These are phyloP conservation scores for Maccullochella peelii DNA, from an alignment of 2,113 vertebrate genomes.

Conservation along the genomic window DNA sequence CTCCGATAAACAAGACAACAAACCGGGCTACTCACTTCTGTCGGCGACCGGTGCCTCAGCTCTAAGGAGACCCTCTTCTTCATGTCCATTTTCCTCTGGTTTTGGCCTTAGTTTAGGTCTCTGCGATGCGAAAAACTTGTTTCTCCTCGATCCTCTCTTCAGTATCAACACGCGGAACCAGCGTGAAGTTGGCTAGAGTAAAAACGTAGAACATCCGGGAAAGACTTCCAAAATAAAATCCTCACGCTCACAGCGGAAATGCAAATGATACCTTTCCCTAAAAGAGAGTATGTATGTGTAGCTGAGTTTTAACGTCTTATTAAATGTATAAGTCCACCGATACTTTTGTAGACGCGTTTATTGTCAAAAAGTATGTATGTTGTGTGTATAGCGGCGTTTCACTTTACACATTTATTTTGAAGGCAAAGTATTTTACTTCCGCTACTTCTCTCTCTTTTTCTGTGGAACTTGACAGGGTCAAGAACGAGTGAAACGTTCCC, in stretches of 20 bases:
- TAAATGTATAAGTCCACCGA: too few species aligned
- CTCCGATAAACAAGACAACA: conserved; percentile 1
- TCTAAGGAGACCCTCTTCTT: conserved; percentile 80
- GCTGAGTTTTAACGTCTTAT: too few species aligned
- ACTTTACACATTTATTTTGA: conserved; percentile 21
- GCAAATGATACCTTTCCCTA: background rate
- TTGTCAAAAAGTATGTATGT: too few species aligned
- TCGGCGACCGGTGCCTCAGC: conserved; percentile 80
- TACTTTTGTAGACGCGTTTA: background rate
- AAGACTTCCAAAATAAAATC: conserved; percentile 24
- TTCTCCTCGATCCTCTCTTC: conserved; percentile 57
- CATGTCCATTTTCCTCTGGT: conserved; percentile 79
- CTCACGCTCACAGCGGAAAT: fast-evolving
- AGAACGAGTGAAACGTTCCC: conserved; percentile 7
- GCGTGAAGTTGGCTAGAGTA: conserved; percentile 24
- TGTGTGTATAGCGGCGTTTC: background rate
- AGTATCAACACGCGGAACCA: conserved; percentile 71
- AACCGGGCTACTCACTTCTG: conserved; percentile 72
- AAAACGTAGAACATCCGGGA: background rate
- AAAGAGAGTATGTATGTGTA: background rate
- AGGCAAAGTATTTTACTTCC: fast-evolving
- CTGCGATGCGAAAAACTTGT: conserved; percentile 37
- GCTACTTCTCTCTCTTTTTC: fast-evolving
- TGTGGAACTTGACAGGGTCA: conserved; percentile 11
- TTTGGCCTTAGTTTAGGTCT: conserved; percentile 32